phyloP scores from a whole-genome alignment of 2,888 invertebrate species.

The Nebria brevicollis region DNA sequence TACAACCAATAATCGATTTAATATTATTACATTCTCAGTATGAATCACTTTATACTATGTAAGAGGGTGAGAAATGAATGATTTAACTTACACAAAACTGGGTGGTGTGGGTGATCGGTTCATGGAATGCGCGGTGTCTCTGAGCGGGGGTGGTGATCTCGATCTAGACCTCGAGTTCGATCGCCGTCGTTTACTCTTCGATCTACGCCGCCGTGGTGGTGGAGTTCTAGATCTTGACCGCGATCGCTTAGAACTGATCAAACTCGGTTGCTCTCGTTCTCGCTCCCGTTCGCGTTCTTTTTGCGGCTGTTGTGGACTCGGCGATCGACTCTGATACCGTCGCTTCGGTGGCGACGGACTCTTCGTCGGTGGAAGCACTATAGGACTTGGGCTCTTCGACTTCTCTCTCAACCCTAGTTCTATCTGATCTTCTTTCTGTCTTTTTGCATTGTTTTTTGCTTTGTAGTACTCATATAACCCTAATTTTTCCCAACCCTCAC shows the following conservation, averaged over 20 bases:
- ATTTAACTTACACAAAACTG: slow-evolving; percentile 56
- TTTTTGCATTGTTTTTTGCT: slow-evolving; percentile 91
- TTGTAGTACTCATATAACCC: slow-evolving; percentile 98
- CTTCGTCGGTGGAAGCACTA: slow-evolving; percentile 75
- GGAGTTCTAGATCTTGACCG: slow-evolving; percentile 57
- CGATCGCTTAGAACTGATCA: slow-evolving; percentile 63
- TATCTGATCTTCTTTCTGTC: slow-evolving; percentile 87
- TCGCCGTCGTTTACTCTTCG: slow-evolving; percentile 67
- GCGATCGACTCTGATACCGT: slow-evolving; percentile 76
- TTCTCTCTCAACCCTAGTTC: slow-evolving; percentile 74
- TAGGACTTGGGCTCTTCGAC: slow-evolving; percentile 83
- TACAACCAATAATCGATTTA: neutral
- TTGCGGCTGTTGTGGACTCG: slow-evolving; percentile 56
- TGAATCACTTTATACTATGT: too few species aligned
- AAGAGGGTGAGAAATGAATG: neutral
- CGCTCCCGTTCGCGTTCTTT: slow-evolving; percentile 49
- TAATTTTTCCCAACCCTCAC: slow-evolving; percentile 98
- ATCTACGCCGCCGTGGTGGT: slow-evolving; percentile 61
- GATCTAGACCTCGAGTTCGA: slow-evolving; percentile 64
- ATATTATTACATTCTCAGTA: neutral
- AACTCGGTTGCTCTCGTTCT: slow-evolving; percentile 61
- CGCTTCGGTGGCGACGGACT: slow-evolving; percentile 79
- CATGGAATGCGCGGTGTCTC: slow-evolving; percentile 54
- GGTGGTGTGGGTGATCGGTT: slow-evolving; percentile 62
- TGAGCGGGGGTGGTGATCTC: slow-evolving; percentile 64